A percentile compares a stretch with the other conserved stretches of the same genome.
These are phyloP conservation scores for Varanus komodoensis DNA, from an alignment of 2,113 vertebrate species.

Conservation along the genomic window DNA sequence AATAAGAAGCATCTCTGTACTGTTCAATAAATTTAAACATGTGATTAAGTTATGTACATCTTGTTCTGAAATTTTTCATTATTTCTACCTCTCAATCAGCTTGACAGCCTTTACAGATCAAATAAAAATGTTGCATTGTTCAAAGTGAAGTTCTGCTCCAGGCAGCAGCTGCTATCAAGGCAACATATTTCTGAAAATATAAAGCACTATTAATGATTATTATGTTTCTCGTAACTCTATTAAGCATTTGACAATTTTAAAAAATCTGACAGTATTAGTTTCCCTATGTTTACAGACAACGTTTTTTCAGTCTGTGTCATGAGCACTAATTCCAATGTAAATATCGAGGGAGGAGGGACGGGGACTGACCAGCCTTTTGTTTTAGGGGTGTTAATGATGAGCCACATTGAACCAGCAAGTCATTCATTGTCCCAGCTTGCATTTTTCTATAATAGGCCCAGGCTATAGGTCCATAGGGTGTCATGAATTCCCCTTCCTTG, in stretches of 20 bases:
- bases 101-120: background rate
- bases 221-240: background rate
- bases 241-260: background rate
- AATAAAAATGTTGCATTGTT: background rate
- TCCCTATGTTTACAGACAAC: background rate
- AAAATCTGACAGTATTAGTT: background rate
- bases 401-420: conserved; percentile 70
- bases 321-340: conserved; percentile 55
- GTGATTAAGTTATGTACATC: background rate
- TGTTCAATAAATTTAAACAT: background rate
- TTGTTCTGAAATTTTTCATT: background rate
- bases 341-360: conserved; percentile 66
- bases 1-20: background rate
- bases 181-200: background rate
- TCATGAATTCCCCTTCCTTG: conserved; percentile 73
- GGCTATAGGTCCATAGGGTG: conserved; percentile 72
- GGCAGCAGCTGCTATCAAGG: background rate
- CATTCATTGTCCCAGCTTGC: conserved; percentile 71
- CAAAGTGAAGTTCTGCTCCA: background rate
- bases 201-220: background rate
- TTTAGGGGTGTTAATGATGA: conserved; percentile 70
- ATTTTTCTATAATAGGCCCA: conserved; percentile 71
- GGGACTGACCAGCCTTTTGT: conserved; percentile 57
- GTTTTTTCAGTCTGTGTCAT: background rate
- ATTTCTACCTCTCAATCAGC: background rate